A percentile compares a stretch with the other conserved stretches of the same genome.
Conservation (phyloP, 35 echinoderm and acorn worm genomes). For the Apostichopus californicus region DNA sequence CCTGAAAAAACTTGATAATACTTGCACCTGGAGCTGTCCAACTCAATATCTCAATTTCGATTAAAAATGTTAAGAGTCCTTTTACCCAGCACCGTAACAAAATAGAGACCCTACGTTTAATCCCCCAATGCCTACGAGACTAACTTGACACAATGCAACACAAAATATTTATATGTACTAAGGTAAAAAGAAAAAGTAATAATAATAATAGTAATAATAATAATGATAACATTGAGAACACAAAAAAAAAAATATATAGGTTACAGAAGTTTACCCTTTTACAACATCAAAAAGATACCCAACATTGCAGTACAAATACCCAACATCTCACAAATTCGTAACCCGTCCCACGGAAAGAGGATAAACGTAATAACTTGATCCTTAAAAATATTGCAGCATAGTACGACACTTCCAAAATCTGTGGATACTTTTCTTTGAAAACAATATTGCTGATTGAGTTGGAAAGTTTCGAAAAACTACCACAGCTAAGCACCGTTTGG, state of each 20-base stretch:
- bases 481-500: constrained; percentile 35
- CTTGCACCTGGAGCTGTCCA: too few species aligned
- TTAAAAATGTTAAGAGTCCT: too few species aligned
- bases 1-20: too few species aligned
- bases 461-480: constrained; percentile 16
- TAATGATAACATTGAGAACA: background rate
- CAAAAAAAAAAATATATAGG: background rate
- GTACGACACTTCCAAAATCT: constrained; percentile 37
- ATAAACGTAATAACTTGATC: constrained; percentile 31
- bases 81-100: background rate
- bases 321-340: constrained; percentile 1
- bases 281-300: constrained; percentile 11
- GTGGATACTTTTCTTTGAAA: constrained; percentile 54
- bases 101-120: background rate
- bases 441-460: constrained; percentile 62
- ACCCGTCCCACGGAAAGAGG: background rate
- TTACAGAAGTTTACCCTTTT: background rate
- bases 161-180: background rate
- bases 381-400: constrained; percentile 62
- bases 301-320: background rate
- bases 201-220: background rate
- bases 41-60: too few species aligned
- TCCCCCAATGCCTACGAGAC: background rate
- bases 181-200: background rate
- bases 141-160: background rate